Evolutionary conservation across 2,888 invertebrate species (phyloP).

Genomic region (Caenorhabditis auriculariae): DNA sequence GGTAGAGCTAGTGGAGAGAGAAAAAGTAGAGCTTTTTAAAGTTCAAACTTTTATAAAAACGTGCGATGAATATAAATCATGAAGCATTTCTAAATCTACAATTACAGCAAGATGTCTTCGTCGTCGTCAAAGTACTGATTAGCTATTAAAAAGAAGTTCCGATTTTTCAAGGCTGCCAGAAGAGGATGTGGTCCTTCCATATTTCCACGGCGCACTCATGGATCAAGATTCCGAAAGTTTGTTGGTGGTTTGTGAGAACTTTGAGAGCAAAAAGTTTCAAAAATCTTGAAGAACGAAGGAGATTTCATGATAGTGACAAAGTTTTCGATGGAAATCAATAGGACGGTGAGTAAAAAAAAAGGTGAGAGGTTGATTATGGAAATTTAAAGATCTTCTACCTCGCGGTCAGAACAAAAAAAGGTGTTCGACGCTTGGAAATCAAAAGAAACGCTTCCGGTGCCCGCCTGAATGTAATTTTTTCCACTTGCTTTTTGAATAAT

Average conservation of each 20-base stretch:
- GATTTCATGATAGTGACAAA: conserved; percentile 19
- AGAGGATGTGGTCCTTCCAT: conserved; percentile 34
- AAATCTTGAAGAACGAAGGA: conserved; percentile 13
- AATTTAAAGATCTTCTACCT: conserved; percentile 21
- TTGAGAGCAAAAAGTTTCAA: background rate
- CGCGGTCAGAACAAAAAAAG: conserved; percentile 22
- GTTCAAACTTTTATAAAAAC: too few relatives aligned
- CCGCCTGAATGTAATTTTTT: conserved; percentile 10
- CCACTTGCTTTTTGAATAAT: background rate
- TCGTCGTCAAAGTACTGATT: too few relatives aligned
- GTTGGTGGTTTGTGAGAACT: conserved; percentile 16
- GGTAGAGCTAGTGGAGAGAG: too few relatives aligned
- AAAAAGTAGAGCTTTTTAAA: too few relatives aligned
- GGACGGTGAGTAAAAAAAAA: conserved; percentile 7
- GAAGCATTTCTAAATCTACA: too few relatives aligned
- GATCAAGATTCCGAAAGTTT: conserved; percentile 46
- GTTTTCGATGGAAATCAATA: conserved; percentile 14
- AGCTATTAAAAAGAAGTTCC: too few relatives aligned
- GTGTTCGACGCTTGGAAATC: conserved; percentile 32
- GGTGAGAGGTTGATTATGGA: too few relatives aligned
- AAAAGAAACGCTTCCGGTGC: conserved; percentile 16
- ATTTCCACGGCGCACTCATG: conserved; percentile 51
- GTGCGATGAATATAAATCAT: too few relatives aligned
- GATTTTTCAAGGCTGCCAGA: conserved; percentile 23
- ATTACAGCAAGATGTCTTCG: too few relatives aligned